Base-by-base conservation (phyloP, 2,113 vertebrate genomes). In the Heterotilapia buettikoferi region DNA sequence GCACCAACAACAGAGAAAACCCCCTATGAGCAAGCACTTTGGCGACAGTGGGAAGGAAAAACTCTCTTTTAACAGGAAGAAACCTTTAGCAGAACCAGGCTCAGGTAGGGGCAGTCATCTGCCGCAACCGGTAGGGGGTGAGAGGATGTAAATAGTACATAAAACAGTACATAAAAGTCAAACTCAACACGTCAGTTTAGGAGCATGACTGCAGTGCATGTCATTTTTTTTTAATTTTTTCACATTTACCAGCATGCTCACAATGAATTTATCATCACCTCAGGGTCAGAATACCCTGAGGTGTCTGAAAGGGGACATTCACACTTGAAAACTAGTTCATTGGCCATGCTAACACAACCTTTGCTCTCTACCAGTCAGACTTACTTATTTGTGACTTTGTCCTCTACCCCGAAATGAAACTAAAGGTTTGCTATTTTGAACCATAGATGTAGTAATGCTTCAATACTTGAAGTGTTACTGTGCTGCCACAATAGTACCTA, bases 171-270 rank as follows among this genome's bases (percentile, higher is more conserved):
- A 61, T 61, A 61, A 61, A 61, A 10, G 29, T 61, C 16, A 63
- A n/a, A 11, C 18, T 36, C 61, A 66, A 36, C 61, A 36, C 4
- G 0, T 40, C 19, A 68, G 63, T 21, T 68, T 14, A 0, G 5
- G 7, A 68, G n/a, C 19, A 40, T 40, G 36, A 68, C 36, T 68
- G 4, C 19, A 40, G 63, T n/a, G 10, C 36, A 68, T 33, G 33
- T 40, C 19, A 0, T 21, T 19, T 40, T 63, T 6, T 59, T 18
- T 1, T n/a, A n/a, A 0, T 9, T 61, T 61, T 66, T 66, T 1
- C 36, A 40, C 63, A 21, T 71, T 71, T 43, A 24, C 11, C 19
- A 21, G 63, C 36, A 40, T 43, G n/a, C n/a, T 43, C 7, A 71
- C 61, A 13, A 21, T 38, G 6, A 38, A 66, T 66, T 26, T 43